These are phyloP conservation scores for Acleris laterana DNA, from an alignment of 2,888 invertebrate species.

Conservation along the genomic window DNA sequence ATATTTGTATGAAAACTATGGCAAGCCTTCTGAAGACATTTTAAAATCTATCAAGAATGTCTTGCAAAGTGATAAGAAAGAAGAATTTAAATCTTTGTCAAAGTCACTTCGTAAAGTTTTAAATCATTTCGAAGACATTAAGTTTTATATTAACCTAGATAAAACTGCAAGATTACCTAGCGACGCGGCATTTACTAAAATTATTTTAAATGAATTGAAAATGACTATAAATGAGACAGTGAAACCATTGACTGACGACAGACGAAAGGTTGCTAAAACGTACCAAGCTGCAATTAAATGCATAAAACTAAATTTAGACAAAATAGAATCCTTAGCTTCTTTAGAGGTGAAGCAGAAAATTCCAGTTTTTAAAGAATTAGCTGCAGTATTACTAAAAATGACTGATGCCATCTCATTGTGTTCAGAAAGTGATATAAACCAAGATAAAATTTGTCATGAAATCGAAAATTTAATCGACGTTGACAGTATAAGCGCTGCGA, in stretches of 20 bases:
- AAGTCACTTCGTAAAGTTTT: conserved; percentile 66
- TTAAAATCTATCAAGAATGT: conserved; percentile 66
- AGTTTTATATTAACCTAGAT: conserved; percentile 77
- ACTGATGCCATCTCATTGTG: conserved; percentile 45
- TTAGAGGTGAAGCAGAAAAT: conserved; percentile 76
- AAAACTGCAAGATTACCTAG: conserved; percentile 76
- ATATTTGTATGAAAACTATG: conserved; percentile 74
- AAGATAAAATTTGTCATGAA: conserved; percentile 26
- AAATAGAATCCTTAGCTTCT: conserved; percentile 57
- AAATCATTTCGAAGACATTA: conserved; percentile 78
- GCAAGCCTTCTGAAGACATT: conserved; percentile 67
- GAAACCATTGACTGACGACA: conserved; percentile 43
- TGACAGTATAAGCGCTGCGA: background rate
- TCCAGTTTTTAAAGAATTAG: conserved; percentile 67
- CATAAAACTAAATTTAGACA: conserved; percentile 48
- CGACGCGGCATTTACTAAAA: conserved; percentile 72
- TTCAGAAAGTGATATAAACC: conserved; percentile 25
- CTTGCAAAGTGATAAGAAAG: conserved; percentile 40
- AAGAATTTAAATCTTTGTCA: conserved; percentile 57
- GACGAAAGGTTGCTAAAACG: conserved; percentile 42
- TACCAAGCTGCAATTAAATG: conserved; percentile 45
- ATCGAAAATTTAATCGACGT: background rate
- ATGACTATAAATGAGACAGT: conserved; percentile 51
- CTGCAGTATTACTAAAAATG: conserved; percentile 48
- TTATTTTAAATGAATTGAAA: conserved; percentile 66